Conservation (phyloP, 2,797 vertebrate genomes). For the Sebastes itinus region DNA sequence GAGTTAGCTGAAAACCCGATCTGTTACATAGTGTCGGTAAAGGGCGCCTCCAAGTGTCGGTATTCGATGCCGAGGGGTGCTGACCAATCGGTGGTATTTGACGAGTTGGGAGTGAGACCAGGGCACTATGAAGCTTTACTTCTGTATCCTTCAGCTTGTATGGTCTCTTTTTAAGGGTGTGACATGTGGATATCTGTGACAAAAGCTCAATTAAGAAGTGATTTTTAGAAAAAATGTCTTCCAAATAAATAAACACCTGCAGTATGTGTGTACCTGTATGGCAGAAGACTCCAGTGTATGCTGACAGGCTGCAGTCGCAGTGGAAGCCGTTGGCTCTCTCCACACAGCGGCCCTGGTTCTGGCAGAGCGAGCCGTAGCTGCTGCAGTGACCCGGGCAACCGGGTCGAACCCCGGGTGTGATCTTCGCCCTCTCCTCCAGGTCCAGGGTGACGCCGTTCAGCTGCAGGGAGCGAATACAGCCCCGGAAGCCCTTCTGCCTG, state of each 20-base stretch:
- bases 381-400: constrained; percentile 94
- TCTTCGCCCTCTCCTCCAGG: constrained; percentile 89
- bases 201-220: neutral
- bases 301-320: constrained; percentile 90
- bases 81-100: too few species aligned
- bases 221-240: too few species aligned
- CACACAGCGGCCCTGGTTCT: constrained; percentile 87
- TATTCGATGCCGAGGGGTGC: too few species aligned
- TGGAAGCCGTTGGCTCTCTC: constrained; percentile 88
- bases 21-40: too few species aligned
- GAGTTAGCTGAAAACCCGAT: too few species aligned
- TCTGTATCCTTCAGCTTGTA: neutral
- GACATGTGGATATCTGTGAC: neutral
- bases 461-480: constrained; percentile 91
- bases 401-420: constrained; percentile 90
- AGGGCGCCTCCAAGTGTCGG: too few species aligned
- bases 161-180: neutral
- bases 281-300: constrained; percentile 89
- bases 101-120: too few species aligned
- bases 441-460: constrained; percentile 90
- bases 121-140: neutral
- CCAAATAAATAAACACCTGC: neutral
- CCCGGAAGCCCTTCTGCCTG: constrained; percentile 91
- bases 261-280: constrained; percentile 54
- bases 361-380: constrained; percentile 91